phyloP scores from a whole-genome alignment of 1,140 invertebrate genomes.

The Oppia nitens region DNA sequence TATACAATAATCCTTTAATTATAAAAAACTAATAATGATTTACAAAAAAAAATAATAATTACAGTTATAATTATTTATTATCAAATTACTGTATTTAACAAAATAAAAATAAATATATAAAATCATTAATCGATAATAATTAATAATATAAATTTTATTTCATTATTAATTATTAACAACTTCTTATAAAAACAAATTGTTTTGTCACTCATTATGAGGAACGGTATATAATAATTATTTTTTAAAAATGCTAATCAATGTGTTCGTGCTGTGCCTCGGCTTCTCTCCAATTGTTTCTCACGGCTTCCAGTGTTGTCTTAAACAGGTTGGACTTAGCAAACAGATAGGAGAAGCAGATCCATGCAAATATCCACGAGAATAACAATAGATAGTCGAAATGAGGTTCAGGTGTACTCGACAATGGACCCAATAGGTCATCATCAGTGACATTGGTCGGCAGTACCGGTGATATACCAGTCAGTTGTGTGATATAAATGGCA shows the following conservation, averaged over 20 bases:
- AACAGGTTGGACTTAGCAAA: conserved; percentile 59
- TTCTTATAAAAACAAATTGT: too few species aligned
- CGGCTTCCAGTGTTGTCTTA: conserved; percentile 58
- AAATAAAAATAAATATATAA: too few species aligned
- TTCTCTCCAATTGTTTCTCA: conserved; percentile 74
- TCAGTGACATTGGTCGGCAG: conserved; percentile 49
- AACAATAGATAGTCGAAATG: conserved; percentile 65
- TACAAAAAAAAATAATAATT: too few species aligned
- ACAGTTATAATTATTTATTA: too few species aligned
- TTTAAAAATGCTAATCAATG: conserved; percentile 30
- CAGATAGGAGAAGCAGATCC: conserved; percentile 53
- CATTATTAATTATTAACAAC: too few species aligned
- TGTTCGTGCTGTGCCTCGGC: conserved; percentile 64
- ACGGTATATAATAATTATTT: too few species aligned
- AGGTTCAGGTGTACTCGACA: conserved; percentile 47
- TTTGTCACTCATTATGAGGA: too few species aligned
- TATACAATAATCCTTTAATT: too few species aligned
- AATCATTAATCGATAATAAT: too few species aligned
- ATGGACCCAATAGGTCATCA: conserved; percentile 56
- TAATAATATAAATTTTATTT: too few species aligned
- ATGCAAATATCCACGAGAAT: conserved; percentile 67
- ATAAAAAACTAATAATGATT: too few species aligned
- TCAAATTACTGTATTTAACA: too few species aligned
- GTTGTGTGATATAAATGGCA: conserved; percentile 56
- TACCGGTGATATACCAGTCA: conserved; percentile 45